Base-by-base conservation (phyloP, 2,113 vertebrate genomes). In the Chunga burmeisteri region DNA sequence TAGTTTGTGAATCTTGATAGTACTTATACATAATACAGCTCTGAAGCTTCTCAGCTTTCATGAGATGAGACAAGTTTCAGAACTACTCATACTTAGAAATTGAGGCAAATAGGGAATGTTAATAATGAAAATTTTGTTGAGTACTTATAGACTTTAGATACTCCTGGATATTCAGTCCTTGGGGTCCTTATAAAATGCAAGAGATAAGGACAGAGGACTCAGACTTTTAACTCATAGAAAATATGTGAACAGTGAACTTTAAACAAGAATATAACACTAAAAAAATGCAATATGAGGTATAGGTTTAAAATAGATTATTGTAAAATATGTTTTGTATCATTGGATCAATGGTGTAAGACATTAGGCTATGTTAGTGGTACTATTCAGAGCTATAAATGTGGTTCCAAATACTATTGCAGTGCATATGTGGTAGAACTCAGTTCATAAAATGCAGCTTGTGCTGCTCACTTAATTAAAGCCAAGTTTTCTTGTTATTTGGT, bases 1-100 rank as follows among this genome's bases (percentile, higher is more conserved):
- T 53, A 58, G 80, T 42, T 94, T 82, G 72, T 84, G 72, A 84
- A 50, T 91, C 86, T 88, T 96, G 91, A 91, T 95, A 88, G 77
- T 26, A 42, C 59, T 90, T 90, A 73, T 13, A 90, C n/a, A 81
- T 83, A 86, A 92, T n/a, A 84, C 10, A 62, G n/a, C 36, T 95
- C 67, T 92, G 83, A 95, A 91, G n/a, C 67, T 63, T 92, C 75
- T 74, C 86, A 86, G 32, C 25, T 96, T 84, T 91, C 82, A 91
- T 94, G 46, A 86, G n/a, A 93, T 58, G 16, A 94, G 88, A 86
- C 86, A 92, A 91, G 67, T 71, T 92, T 70, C 42, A 70, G 27
- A 55, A 49, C 27, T 81, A 36, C 27, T 81, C 38, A 58, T 49
- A 78, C 61, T 87, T 78, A 70, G 67, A 93, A 96, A 86, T 27